Evolutionary conservation across 2,797 vertebrate genomes (phyloP), one percentile per base, ranked within the genome.

Genomic region (Philypnodon macrostomus): DNA sequence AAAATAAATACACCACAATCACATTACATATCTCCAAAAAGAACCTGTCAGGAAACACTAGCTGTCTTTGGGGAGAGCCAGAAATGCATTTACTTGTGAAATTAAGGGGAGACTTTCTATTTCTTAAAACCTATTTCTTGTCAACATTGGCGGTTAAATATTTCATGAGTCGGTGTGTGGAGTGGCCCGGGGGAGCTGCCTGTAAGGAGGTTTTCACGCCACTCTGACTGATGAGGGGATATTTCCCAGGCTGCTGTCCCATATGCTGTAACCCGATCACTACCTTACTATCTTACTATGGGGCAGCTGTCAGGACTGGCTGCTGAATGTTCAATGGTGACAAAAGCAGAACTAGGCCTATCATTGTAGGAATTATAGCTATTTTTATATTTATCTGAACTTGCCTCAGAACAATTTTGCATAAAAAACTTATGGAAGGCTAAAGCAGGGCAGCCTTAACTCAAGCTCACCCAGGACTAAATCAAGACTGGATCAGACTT

Each of bases 51-150:
- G 70, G 34, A 58, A 63, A 75, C 75, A 65, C 63, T 64, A 44
- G 67, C 61, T 39, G 36, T 62, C 65, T 81, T 86, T 79, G 38
- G n/a, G 57, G 85, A 67, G 65, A 86, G 70, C 80, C n/a, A 88
- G 86, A 78, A 85, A 74, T 77, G 76, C 76, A 86, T 91, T 92
- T 91, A 87, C 84, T 91, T 73, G 67, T n/a, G 73, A 88, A 88
- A 81, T 53, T 86, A 87, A 74, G 80, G 84, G 75, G 83, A 83
- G 88, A 86, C 83, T 91, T 91, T 89, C 88, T 86, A 77, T 92
- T 90, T 87, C 85, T 88, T 91, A 92, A 94, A 94, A 94, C 82
- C 71, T 76, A 86, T 91, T 93, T 86, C 91, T 92, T 91, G 90
- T 93, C 91, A 92, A 93, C 86, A 88, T 74, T 73, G 63, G 66